phyloP scores from a whole-genome alignment of 2,113 vertebrate species.

The Chauna torquata region DNA sequence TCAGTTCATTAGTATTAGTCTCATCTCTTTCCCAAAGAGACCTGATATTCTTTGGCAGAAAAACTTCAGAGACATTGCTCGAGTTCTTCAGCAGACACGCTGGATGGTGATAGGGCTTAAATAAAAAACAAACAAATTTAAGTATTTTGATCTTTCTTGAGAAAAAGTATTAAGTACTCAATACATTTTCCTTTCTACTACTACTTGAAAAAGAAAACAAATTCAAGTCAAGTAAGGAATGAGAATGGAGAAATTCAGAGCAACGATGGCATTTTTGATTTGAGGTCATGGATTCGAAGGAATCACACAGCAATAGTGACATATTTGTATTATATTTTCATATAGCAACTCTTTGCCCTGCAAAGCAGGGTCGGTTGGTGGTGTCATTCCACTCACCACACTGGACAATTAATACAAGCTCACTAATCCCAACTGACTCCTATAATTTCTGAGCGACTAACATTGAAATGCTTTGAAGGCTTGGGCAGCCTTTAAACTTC shows the following conservation, averaged over 20 bases:
- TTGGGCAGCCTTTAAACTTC: background rate
- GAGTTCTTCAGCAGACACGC: rapidly evolving
- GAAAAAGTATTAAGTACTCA: background rate
- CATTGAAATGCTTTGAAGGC: background rate
- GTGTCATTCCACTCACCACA: background rate
- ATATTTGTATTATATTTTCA: background rate
- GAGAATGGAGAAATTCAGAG: background rate
- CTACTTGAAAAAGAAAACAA: background rate
- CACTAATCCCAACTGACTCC: background rate
- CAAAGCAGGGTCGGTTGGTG: background rate
- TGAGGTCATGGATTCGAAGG: background rate
- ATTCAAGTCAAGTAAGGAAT: background rate
- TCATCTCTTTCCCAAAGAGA: background rate
- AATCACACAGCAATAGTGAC: background rate
- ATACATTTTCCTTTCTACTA: background rate
- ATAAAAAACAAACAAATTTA: background rate
- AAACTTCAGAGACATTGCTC: background rate
- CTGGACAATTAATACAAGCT: background rate
- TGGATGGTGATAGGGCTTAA: background rate
- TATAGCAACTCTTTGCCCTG: background rate
- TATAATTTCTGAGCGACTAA: background rate
- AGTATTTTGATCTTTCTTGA: background rate
- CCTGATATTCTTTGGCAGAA: background rate
- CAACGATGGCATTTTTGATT: background rate
- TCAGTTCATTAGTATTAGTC: background rate